Conservation (phyloP, 2,113 vertebrate species). For the Tyto alba region DNA sequence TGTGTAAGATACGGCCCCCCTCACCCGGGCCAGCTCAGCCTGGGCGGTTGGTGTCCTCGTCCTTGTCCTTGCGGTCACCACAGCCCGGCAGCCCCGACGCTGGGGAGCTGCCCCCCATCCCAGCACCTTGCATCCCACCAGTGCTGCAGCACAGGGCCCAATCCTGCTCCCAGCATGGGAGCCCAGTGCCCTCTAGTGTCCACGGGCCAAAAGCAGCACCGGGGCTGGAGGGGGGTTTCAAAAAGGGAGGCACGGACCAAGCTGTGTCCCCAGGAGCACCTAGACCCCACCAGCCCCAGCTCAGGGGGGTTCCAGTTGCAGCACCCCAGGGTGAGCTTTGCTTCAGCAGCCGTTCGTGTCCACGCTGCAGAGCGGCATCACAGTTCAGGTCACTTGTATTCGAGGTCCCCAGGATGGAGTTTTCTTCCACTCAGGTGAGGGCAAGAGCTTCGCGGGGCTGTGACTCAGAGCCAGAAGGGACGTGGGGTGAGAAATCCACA, state of each 20-base stretch:
- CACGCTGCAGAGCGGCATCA: rapidly evolving
- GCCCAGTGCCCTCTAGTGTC: not conserved
- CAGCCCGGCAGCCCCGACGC: not conserved
- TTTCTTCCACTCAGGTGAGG: not conserved
- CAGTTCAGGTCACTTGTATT: rapidly evolving
- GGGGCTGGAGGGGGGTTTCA: rapidly evolving
- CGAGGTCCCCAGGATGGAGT: rapidly evolving
- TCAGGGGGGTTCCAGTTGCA: rapidly evolving
- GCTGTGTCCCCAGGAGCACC: not conserved
- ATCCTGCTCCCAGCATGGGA: not conserved
- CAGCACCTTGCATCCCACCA: not conserved
- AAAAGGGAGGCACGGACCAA: not conserved
- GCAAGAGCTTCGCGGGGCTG: rapidly evolving
- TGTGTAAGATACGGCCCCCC: conserved; percentile 28
- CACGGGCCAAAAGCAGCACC: not conserved
- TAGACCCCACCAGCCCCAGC: not conserved
- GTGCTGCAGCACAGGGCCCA: not conserved
- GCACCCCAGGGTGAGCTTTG: not conserved
- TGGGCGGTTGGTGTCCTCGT: not conserved
- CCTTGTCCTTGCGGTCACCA: not conserved
- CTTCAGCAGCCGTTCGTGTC: rapidly evolving
- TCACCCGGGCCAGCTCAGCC: not conserved
- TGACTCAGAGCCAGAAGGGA: not conserved
- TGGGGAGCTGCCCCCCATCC: not conserved
- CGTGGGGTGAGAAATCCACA: not conserved